Evolutionary conservation across 1,140 invertebrate species (phyloP), one percentile per base, ranked within the genome.

Genomic region (Doryteuthis pealeii): DNA sequence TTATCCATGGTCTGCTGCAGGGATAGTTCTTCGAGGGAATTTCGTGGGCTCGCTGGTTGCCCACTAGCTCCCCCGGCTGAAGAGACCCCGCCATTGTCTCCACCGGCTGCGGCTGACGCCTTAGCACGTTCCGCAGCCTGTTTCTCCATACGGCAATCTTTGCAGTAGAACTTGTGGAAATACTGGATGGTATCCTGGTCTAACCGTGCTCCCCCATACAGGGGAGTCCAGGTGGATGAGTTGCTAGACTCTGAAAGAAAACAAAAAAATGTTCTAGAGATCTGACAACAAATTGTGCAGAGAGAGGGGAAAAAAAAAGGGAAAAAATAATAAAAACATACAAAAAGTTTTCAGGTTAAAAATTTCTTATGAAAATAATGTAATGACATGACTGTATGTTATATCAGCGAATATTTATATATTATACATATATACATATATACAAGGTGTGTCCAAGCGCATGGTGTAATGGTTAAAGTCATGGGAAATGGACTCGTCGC

Each of bases 1-100:
- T 95, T 96, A 88, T 96, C 95, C 92, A 97, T 95, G 83, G 93
- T 91, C 82, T 95, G 93, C 82, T 96, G 94, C 77, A 97, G 90
- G 14, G 96, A 96, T 76, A 94, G 95, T 85, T 96, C 95, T 88
- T 98, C 96, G 81, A 98, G 94, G 85, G 95, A 92, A 82, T 94
- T 93, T 88, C 96, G 95, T 72, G 95, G 95, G 80, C 94, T 93
- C 70, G 94, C 94, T 26, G 80, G 79, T 67, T 66, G 65, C 70
- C 26, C 40, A 28, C 18, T 15, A 35, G 30, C 43, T 65, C 6
- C 26, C 66, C 28, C 67, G 32, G 28, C 22, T 18, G 28, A 32
- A 3, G 72, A 33, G 12, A 70, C 45, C 26, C 76, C 71, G 35
- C 71, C n/a, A 18, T 71, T 62, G 22, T 76, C 76, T 68, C 75